These are phyloP conservation scores for Hypomesus transpacificus DNA, from an alignment of 2,113 vertebrate genomes.

Conservation along the genomic window DNA sequence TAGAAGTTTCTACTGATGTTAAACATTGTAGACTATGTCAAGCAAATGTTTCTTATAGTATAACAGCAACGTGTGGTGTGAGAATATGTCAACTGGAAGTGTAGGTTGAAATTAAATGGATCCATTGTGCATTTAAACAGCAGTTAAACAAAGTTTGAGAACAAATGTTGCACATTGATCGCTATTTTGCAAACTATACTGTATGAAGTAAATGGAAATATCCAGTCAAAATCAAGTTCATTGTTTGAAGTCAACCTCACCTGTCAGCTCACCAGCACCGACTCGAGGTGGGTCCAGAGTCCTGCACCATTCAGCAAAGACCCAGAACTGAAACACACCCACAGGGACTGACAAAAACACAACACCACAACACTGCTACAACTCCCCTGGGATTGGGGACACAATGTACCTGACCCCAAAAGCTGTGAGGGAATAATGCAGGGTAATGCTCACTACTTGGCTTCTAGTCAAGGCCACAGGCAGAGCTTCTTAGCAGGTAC, in stretches of 20 bases:
- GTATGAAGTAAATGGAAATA: background rate
- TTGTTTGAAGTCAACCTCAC: background rate
- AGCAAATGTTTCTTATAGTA: too few relatives aligned
- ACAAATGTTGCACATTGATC: too few relatives aligned
- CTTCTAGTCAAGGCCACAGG: slow-evolving; percentile 36
- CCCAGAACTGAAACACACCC: background rate
- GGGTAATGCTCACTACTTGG: slow-evolving; percentile 48
- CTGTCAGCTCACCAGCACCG: slow-evolving; percentile 5
- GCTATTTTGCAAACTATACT: too few relatives aligned
- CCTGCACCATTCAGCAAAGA: slow-evolving; percentile 16
- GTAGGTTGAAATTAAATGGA: too few relatives aligned
- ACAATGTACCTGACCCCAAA: slow-evolving; percentile 33
- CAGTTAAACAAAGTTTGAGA: too few relatives aligned
- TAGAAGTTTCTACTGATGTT: too few relatives aligned
- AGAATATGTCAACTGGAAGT: too few relatives aligned
- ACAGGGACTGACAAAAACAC: background rate
- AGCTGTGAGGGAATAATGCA: slow-evolving; percentile 31
- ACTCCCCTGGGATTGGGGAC: slow-evolving; percentile 29
- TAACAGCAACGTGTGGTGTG: too few relatives aligned
- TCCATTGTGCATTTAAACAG: too few relatives aligned
- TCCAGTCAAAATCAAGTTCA: background rate
- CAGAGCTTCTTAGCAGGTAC: slow-evolving; percentile 30
- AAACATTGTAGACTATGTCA: too few relatives aligned
- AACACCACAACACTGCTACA: background rate
- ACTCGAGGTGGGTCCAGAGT: slow-evolving; percentile 19